phyloP scores from a whole-genome alignment of 2,113 vertebrate species.

The Manacus vitellinus region DNA sequence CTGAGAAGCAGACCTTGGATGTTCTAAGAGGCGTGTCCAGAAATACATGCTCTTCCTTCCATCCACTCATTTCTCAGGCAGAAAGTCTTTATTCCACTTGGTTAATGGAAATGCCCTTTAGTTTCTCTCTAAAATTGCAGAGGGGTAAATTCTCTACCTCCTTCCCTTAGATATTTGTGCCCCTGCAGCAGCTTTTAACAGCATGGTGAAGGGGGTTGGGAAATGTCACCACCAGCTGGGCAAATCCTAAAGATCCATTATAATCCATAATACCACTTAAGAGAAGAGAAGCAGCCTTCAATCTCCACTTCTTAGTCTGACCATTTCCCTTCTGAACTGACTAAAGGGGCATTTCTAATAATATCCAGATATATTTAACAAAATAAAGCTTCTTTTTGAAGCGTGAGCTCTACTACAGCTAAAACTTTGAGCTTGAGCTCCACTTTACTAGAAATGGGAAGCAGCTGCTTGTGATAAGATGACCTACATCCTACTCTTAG shows the following conservation, averaged over 20 bases:
- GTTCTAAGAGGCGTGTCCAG: background rate
- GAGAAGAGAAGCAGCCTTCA: constrained; percentile 30
- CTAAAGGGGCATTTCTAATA: constrained; percentile 12
- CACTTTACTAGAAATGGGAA: background rate
- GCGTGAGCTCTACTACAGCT: background rate
- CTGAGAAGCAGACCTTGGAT: background rate
- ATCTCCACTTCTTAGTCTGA: constrained; percentile 18
- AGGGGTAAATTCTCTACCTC: background rate
- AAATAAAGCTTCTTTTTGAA: constrained; percentile 35
- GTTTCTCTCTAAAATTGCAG: background rate
- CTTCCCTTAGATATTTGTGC: background rate
- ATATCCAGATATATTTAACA: constrained; percentile 7
- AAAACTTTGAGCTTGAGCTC: background rate
- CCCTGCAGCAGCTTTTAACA: background rate
- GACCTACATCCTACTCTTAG: background rate
- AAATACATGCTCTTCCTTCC: background rate
- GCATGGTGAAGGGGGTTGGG: background rate
- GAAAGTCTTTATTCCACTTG: background rate
- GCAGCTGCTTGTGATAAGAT: background rate
- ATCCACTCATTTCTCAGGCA: background rate
- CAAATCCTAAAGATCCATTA: constrained; percentile 46
- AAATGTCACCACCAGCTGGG: background rate
- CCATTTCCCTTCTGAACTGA: constrained; percentile 34
- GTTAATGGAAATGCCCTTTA: background rate
- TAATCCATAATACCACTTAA: constrained; percentile 58